These are phyloP conservation scores for Tortrix viridana DNA, from an alignment of 2,888 invertebrate genomes.

Conservation along the genomic window DNA sequence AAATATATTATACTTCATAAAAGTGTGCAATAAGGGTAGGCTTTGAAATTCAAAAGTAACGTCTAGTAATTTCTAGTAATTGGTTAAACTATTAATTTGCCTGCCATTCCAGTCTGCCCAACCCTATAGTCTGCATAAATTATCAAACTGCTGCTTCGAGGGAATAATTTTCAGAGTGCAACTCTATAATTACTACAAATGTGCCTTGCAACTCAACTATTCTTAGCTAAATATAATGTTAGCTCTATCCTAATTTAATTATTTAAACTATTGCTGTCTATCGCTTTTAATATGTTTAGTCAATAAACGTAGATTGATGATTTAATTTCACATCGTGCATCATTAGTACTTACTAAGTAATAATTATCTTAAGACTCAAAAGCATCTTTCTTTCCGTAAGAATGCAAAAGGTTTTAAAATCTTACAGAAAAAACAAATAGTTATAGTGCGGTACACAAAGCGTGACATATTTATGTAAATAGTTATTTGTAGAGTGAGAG, in stretches of 20 bases:
- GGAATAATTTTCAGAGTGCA: slow-evolving; percentile 59
- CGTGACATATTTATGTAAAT: no score
- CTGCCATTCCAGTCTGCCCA: slow-evolving; percentile 49
- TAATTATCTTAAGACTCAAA: no score
- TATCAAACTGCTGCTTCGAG: slow-evolving; percentile 57
- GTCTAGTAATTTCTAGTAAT: slow-evolving; percentile 30
- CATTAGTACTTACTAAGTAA: no score
- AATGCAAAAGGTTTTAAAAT: no score
- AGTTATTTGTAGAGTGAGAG: no score
- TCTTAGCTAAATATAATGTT: background rate
- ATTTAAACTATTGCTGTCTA: background rate
- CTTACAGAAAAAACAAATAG: no score
- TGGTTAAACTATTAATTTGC: slow-evolving; percentile 46
- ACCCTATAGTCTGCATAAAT: slow-evolving; percentile 64
- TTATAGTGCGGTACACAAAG: no score
- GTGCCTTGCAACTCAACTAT: slow-evolving; percentile 30
- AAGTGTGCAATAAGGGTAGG: slow-evolving; percentile 7
- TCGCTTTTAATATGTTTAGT: slow-evolving; percentile 1
- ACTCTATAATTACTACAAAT: slow-evolving; percentile 61
- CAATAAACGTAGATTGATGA: background rate
- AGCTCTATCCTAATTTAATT: slow-evolving; percentile 8
- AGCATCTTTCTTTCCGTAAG: no score
- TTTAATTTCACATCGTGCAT: no score
- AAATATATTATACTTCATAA: slow-evolving; percentile 23
- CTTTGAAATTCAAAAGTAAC: slow-evolving; percentile 13